phyloP scores from a whole-genome alignment of 2,113 vertebrate genomes.

The Bos javanicus region DNA sequence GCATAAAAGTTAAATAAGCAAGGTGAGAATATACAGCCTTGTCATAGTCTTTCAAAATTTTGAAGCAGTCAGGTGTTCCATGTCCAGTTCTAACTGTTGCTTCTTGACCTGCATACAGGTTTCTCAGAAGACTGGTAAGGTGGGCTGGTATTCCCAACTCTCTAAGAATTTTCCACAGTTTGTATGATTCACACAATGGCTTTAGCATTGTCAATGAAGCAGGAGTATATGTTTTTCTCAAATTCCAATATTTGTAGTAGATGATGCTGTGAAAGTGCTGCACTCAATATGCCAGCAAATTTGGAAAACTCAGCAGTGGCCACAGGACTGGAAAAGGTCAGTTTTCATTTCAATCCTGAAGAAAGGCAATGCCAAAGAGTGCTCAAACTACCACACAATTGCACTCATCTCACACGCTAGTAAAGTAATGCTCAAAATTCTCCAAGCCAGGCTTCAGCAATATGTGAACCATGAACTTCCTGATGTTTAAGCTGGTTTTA shows the following conservation, averaged over 20 bases:
- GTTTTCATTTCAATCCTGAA: too few relatives aligned
- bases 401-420: too few relatives aligned
- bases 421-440: too few relatives aligned
- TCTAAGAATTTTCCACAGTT: not conserved
- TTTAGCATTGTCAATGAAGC: not conserved
- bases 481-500: too few relatives aligned
- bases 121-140: not conserved
- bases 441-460: too few relatives aligned
- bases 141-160: not conserved
- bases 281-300: too few relatives aligned
- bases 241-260: not conserved
- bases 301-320: too few relatives aligned
- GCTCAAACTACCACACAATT: too few relatives aligned
- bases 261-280: too few relatives aligned
- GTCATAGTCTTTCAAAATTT: not conserved
- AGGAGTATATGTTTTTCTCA: not conserved
- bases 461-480: too few relatives aligned
- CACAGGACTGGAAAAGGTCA: too few relatives aligned
- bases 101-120: not conserved
- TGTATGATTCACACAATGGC: not conserved
- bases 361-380: too few relatives aligned
- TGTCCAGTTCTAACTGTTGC: not conserved
- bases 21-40: not conserved
- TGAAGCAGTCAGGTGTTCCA: not conserved
- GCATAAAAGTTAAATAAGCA: not conserved